These are phyloP conservation scores for Sus cebifrons DNA, from an alignment of 2,797 vertebrate genomes.

Conservation along the genomic window DNA sequence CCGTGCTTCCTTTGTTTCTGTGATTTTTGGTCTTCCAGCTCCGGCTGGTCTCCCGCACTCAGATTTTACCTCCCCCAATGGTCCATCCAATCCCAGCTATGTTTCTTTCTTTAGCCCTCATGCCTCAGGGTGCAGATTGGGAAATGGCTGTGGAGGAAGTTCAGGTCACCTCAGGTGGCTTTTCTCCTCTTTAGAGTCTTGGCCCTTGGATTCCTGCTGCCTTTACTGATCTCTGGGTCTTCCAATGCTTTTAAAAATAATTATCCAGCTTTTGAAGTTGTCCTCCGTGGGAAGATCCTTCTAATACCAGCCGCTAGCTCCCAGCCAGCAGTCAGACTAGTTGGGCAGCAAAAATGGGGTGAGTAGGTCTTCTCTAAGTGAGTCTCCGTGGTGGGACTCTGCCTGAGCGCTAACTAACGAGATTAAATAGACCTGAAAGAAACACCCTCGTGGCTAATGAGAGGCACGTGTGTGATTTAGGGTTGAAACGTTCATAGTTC, in stretches of 20 bases:
- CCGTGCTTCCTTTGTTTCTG: neutral
- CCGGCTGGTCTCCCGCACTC: neutral
- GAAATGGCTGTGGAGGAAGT: no score
- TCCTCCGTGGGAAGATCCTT: neutral
- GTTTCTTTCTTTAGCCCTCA: neutral
- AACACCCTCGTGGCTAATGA: fast-evolving
- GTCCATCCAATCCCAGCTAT: no score
- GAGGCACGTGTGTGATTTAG: neutral
- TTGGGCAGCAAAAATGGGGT: fast-evolving
- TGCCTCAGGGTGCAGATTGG: neutral
- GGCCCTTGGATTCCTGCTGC: neutral
- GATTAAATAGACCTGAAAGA: neutral
- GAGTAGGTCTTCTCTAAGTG: fast-evolving
- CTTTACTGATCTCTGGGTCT: neutral
- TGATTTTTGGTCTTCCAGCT: neutral
- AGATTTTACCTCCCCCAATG: neutral
- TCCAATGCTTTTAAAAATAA: neutral
- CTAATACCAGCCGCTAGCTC: neutral
- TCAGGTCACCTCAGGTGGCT: fast-evolving
- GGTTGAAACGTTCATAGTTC: neutral
- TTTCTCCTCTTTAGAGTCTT: no score
- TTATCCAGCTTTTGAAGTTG: neutral
- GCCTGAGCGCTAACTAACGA: neutral
- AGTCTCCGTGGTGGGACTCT: neutral
- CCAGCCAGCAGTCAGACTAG: neutral